Conservation (phyloP, 2,797 vertebrate genomes). For the Sebastolobus altivelis region DNA sequence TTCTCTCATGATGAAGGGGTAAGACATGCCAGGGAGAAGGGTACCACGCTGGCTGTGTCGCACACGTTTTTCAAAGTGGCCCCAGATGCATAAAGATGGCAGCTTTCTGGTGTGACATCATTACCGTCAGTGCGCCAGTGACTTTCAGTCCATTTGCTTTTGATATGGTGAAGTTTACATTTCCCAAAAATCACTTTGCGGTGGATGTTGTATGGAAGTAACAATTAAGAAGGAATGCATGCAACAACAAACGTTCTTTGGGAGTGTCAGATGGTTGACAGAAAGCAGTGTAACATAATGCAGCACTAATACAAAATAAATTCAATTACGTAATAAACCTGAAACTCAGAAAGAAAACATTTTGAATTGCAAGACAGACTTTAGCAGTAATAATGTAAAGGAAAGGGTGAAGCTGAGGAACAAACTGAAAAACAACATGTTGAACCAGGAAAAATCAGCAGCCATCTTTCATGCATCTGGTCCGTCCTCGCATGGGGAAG, state of each 20-base stretch:
- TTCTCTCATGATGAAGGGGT: constrained; percentile 88
- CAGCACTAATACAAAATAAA: background rate
- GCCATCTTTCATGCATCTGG: constrained; percentile 67
- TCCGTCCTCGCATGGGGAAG: constrained; percentile 41
- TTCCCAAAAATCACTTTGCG: background rate
- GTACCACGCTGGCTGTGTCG: constrained; percentile 14
- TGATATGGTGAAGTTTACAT: background rate
- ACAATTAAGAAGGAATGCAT: background rate
- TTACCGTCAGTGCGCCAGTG: background rate
- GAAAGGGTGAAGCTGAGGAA: background rate
- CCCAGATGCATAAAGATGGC: constrained; percentile 61
- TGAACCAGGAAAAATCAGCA: background rate
- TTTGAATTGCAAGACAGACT: background rate
- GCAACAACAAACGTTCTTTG: background rate
- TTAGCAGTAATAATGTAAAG: background rate
- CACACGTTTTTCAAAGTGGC: background rate
- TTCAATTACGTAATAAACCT: background rate
- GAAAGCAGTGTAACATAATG: background rate
- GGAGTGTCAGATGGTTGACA: background rate
- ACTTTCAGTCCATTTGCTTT: background rate
- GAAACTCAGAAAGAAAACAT: background rate
- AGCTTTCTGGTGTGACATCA: constrained; percentile 14
- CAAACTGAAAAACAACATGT: background rate
- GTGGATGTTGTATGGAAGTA: background rate
- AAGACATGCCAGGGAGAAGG: constrained; percentile 76